phyloP scores from a whole-genome alignment of 1,140 invertebrate genomes.

The Triops longicaudatus region DNA sequence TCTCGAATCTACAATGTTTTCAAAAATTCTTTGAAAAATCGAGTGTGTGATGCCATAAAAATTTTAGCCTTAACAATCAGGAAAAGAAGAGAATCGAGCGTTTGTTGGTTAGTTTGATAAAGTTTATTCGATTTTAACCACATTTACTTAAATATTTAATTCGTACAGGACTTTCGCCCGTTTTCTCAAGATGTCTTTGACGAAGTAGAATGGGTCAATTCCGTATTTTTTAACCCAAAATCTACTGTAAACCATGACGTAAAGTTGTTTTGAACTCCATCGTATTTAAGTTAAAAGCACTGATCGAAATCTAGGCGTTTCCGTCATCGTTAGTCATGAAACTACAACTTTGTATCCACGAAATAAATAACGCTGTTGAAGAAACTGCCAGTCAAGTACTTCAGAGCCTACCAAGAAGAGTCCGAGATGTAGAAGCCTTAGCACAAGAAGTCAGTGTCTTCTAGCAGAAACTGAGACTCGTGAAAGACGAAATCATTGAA shows the following conservation, averaged over 20 bases:
- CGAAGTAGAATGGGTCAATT: constrained; percentile 83
- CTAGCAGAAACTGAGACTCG: constrained; percentile 64
- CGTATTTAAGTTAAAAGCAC: constrained; percentile 18
- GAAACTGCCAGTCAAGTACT: constrained; percentile 59
- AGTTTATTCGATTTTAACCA: too few species aligned
- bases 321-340: constrained; percentile 71
- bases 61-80: too few species aligned
- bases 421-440: constrained; percentile 67
- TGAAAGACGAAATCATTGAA: constrained; percentile 71
- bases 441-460: constrained; percentile 65
- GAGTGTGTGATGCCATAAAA: too few species aligned
- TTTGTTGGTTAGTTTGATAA: too few species aligned
- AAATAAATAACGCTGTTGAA: constrained; percentile 81
- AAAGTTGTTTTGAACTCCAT: constrained; percentile 28
- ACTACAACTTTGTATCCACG: constrained; percentile 83
- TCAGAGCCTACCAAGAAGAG: constrained; percentile 69
- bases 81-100: too few species aligned
- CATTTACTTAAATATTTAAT: too few species aligned
- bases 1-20: too few species aligned
- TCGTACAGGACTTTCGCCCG: constrained; percentile 73
- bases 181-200: constrained; percentile 79
- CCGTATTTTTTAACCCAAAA: constrained; percentile 61
- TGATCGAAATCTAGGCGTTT: constrained; percentile 40
- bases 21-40: too few species aligned
- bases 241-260: constrained; percentile 67